Evolutionary conservation across 1,140 invertebrate species (phyloP).

Genomic region (Bicyclus anynana): DNA sequence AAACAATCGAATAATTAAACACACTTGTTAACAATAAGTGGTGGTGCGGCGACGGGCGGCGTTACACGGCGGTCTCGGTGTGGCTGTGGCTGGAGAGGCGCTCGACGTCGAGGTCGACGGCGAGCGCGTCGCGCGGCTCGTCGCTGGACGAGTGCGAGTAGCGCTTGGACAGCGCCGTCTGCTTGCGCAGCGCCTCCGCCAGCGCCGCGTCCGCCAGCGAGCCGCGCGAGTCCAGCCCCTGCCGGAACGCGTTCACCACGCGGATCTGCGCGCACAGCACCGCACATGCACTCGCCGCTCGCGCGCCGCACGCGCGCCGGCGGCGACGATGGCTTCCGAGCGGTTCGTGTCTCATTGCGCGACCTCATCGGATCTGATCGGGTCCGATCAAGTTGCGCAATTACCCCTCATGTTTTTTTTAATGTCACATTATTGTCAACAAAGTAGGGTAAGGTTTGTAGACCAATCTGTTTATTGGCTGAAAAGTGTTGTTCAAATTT

Average conservation of each 20-base stretch:
- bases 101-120: slow-evolving; percentile 93
- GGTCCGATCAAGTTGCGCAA: no score
- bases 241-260: slow-evolving; percentile 99
- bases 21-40: slow-evolving; percentile 76
- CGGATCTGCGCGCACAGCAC: slow-evolving; percentile 87
- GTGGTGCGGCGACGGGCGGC: slow-evolving; percentile 26
- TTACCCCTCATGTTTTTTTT: no score
- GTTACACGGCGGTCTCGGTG: slow-evolving; percentile 94
- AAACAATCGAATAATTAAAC: slow-evolving; percentile 77
- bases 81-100: slow-evolving; percentile 93
- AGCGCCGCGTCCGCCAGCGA: slow-evolving; percentile 92
- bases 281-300: slow-evolving; percentile 8
- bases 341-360: no score
- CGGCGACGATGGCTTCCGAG: no score
- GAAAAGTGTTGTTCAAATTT: no score
- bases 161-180: slow-evolving; percentile 92
- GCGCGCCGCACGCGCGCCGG: no score
- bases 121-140: slow-evolving; percentile 89
- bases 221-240: slow-evolving; percentile 98
- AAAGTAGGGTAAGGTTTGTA: no score
- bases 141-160: slow-evolving; percentile 95
- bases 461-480: no score
- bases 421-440: no score
- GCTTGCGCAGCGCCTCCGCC: slow-evolving; percentile 93
- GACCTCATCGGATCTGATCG: no score